Base-by-base conservation (phyloP, 2,113 vertebrate species). In the Halcyon senegalensis region DNA sequence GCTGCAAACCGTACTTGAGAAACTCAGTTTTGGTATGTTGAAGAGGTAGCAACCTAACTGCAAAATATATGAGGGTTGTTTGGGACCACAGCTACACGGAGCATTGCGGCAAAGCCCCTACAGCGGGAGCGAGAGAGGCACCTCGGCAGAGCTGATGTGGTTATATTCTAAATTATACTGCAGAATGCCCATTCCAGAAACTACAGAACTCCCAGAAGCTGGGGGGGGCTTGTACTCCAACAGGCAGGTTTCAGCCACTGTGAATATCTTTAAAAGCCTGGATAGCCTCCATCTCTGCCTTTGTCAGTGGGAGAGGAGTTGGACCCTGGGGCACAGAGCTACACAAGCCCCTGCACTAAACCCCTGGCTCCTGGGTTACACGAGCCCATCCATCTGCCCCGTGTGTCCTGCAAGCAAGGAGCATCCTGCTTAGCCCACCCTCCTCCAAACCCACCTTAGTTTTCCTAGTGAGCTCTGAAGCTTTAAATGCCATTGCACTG, bases 221-320 rank as follows among this genome's bases (percentile, higher is more conserved):
- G 10, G 13, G 27, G 16, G 5, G 11, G 16, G 43, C 21, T 48
- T 20, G 2, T 53, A 30, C 9, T 67, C 41, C 8, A 30, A 33
- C 83, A 75, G 30, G 21, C 33, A 62, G 8, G 23, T 66, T 82
- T 58, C 51, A 59, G 66, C 21, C 18, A 4, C n/a, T 27, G n/a
- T 27, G 16, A 19, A 63, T 55, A 21, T 44, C 17, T 75, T 67
- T 44, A 25, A 67, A 70, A 8, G 13, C 13, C 14, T 56, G 15
- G 37, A 28, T 8, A 79, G 3, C 7, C 5, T 90, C 55, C 41
- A 17, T 2, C 8, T 70, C 56, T 55, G 13, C 27, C 23, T 66
- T 74, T 63, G 24, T 16, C 2, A 0, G 6, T 3, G 10, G 39
- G 30, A 69, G 35, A 59, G 9, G 15, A 68, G 28, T 15, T 1